phyloP scores from a whole-genome alignment of 2,113 vertebrate genomes.

The Nesoenas mayeri region DNA sequence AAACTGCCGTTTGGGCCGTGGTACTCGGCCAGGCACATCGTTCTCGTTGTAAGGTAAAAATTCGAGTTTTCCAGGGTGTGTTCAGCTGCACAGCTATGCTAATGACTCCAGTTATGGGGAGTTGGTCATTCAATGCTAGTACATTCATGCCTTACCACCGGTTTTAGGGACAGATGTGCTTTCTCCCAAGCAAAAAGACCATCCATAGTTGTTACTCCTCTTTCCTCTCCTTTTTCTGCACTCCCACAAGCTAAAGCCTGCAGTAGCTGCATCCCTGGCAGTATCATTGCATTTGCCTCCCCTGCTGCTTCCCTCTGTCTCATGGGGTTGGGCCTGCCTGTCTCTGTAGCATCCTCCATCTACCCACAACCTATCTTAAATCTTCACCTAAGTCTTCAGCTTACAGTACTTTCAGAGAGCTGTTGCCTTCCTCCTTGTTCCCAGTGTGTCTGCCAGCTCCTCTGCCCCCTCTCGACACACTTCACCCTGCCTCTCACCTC shows the following conservation, averaged over 20 bases:
- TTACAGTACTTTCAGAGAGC: background rate
- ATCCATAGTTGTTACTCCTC: fast-evolving
- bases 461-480: background rate
- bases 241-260: background rate
- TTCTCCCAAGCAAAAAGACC: background rate
- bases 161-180: background rate
- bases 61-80: background rate
- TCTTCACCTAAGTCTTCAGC: background rate
- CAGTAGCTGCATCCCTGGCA: background rate
- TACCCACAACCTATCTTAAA: background rate
- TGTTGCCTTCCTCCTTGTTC: background rate
- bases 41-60: background rate
- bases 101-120: background rate
- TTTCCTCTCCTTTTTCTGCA: background rate
- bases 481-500: background rate
- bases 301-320: background rate
- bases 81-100: background rate
- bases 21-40: background rate
- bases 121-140: background rate
- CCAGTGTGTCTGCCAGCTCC: background rate
- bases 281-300: background rate
- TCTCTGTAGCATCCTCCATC: background rate
- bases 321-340: background rate
- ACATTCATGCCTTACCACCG: background rate
- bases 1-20: fast-evolving